Base-by-base conservation (phyloP, 2,113 vertebrate genomes). In the Sterna hirundo region DNA sequence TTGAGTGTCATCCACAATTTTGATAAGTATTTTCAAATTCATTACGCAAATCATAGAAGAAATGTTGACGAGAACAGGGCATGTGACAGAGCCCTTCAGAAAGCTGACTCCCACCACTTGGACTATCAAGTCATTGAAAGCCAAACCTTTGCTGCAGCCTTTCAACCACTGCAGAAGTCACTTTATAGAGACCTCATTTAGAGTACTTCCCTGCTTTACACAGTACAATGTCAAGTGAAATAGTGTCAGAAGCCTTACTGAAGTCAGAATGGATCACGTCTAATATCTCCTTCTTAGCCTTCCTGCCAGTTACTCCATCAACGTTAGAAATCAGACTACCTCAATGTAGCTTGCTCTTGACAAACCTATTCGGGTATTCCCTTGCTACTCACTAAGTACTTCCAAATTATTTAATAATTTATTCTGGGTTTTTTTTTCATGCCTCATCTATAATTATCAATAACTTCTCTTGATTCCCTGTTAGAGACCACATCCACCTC, bases 241-340 rank as follows among this genome's bases (percentile, higher is more conserved):
- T 88, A 95, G 83, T 68, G 76, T 97, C 93, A 96, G 90, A 96
- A 94, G 79, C 34, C 71, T 74, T 86, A 77, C 87, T 54, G 13
- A 95, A 93, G 90, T 96, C 96, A 94, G 54, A 93, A 86, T 34
- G 18, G n/a, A 96, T 96, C 92, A 95, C 3, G 0, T 94, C 58
- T 64, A 81, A 34, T 66, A 62, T 47, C 70, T 90, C 44, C 72
- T 83, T 83, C 62, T 70, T 51, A 86, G 79, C 60, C 51, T 90
- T 92, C 70, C 90, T 85, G 75, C 62, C 69, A 38, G 71, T 77
- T 80, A 55, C 1, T 70, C 78, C 17, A 10, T 83, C 81, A 93
- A 83, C 5, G 1, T 1, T 44, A n/a, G 36, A 90, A 83, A 55
- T 4, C 1, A 0, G 54, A 81, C 17, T 51, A 46, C 32, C 36